phyloP scores from a whole-genome alignment of 1,140 invertebrate species.

The Ceratosolen fusciceps region DNA sequence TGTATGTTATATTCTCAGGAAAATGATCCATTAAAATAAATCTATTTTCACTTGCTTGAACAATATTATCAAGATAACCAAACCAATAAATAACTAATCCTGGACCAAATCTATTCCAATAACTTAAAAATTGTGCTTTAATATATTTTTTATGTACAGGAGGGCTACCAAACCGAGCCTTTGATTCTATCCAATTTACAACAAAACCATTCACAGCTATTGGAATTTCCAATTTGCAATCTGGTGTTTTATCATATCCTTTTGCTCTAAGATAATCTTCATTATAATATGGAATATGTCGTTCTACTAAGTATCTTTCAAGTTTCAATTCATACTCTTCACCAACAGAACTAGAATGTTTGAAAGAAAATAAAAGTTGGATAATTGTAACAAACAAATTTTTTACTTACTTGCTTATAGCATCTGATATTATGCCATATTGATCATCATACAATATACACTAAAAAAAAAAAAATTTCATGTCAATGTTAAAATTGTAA shows the following conservation, averaged over 20 bases:
- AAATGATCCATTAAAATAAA: conserved; percentile 80
- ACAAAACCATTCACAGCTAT: conserved; percentile 88
- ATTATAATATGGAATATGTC: conserved; percentile 81
- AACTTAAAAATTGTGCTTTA: conserved; percentile 89
- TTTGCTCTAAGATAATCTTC: conserved; percentile 84
- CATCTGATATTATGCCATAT: conserved; percentile 83
- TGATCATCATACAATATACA: conserved; percentile 59
- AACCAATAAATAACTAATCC: conserved; percentile 98
- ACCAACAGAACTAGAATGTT: conserved; percentile 75
- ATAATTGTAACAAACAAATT: conserved; percentile 20
- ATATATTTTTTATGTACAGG: conserved; percentile 87
- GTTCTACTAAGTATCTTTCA: conserved; percentile 73
- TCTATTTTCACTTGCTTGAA: conserved; percentile 74
- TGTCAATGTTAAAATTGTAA: conserved; percentile 61
- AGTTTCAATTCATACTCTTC: conserved; percentile 83
- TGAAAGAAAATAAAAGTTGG: conserved; percentile 44
- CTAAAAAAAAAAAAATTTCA: conserved; percentile 53
- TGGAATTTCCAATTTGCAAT: conserved; percentile 91
- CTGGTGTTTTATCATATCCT: conserved; percentile 96
- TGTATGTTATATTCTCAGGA: conserved; percentile 71
- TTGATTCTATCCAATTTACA: conserved; percentile 97
- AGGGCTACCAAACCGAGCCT: conserved; percentile 92
- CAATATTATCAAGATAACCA: conserved; percentile 85
- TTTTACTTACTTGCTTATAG: conserved; percentile 78
- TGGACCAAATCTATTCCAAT: conserved; percentile 95